Evolutionary conservation across 1,140 invertebrate species (phyloP), one percentile per base, ranked within the genome.

Genomic region (Zophobas morio): DNA sequence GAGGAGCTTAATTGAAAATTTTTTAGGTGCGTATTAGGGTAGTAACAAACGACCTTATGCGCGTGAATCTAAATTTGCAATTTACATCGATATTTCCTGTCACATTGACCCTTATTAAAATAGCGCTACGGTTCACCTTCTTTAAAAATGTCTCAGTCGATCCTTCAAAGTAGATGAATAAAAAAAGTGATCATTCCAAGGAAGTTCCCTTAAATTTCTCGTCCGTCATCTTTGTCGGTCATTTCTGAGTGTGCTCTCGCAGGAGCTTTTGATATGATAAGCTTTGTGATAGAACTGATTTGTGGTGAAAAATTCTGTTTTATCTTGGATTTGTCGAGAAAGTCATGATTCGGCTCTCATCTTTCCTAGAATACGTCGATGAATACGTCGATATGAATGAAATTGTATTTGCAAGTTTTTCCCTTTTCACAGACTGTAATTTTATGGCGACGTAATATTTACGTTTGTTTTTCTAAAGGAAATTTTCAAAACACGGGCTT

Each of bases 1-100:
- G 37, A 33, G n/a, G 39, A 20, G 60, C 60, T 66, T 66, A 66
- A 66, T 66, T 66, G 60, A 66, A 66, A 66, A 46, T 66, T 66
- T 66, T 66, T 66, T 42, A 20, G 60, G 6, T 40, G 33, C 36
- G 60, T 66, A 34, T 66, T 66, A 32, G 8, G 39, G 60, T 66
- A 33, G 56, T 35, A 46, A 46, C 42, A 46, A 46, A 51, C 49
- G 49, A 5, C 20, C 20, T 35, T 57, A 4, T 5, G 33, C 1
- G 54, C n/a, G 60, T 40, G 33, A 35, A 57, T 2, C 37, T 32
- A n/a, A 66, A 66, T 42, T 46, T 66, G 6, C 36, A 60, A 60
- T 60, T 60, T 60, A 60, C 37, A 36, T 36, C 35, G 56, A 60
- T 37, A 39, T 60, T 36, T 36, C 0, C 1, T 33, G 36, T 8